phyloP scores from a whole-genome alignment of 2,888 invertebrate species.

The Tinea pellionella region DNA sequence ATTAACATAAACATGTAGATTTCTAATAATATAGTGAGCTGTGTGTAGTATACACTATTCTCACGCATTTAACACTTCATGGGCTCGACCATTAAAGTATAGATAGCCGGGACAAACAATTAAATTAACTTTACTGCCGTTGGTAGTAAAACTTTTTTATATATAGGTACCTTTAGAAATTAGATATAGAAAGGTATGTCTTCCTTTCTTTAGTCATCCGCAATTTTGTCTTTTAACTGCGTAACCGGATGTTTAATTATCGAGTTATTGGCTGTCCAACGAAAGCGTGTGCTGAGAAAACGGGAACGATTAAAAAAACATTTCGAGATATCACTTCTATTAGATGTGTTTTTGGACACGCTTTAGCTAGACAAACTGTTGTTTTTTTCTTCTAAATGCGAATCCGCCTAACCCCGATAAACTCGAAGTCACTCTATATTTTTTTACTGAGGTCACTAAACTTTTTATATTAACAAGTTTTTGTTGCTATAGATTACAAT shows the following conservation, averaged over 20 bases:
- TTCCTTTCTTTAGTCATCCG: background rate
- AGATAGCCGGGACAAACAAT: background rate
- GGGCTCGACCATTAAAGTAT: background rate
- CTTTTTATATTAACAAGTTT: background rate
- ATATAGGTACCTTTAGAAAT: background rate
- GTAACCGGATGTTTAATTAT: background rate
- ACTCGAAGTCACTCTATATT: background rate
- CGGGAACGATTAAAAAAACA: no score
- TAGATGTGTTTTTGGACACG: no score
- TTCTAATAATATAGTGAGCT: slow-evolving; percentile 1
- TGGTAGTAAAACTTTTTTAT: background rate
- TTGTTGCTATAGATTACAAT: no score
- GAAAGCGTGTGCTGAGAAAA: no score
- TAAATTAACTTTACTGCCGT: background rate
- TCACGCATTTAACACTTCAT: slow-evolving; percentile 9
- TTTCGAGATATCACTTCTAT: no score
- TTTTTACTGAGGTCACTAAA: background rate
- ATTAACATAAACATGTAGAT: slow-evolving; percentile 1
- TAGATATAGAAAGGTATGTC: background rate
- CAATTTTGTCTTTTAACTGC: background rate
- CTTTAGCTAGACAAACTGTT: no score
- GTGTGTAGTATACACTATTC: background rate
- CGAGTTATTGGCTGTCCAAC: no score
- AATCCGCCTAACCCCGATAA: background rate
- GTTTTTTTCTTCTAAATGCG: background rate